Conservation (phyloP, 2,797 vertebrate genomes). For the Oreochromis grahami region DNA sequence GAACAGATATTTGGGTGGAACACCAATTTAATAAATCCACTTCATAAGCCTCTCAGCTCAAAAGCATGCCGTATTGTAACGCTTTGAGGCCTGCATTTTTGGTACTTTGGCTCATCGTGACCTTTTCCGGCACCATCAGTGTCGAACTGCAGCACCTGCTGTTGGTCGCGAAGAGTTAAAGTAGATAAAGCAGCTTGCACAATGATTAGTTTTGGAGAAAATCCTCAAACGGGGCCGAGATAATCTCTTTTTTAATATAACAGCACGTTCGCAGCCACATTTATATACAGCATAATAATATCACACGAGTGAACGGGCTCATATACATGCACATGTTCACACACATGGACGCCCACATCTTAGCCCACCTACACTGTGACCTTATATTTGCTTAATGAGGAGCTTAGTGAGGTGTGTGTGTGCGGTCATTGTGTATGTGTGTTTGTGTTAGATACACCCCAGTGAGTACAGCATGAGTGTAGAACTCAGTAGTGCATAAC, state of each 20-base stretch:
- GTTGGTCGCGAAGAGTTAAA: slow-evolving; percentile 19
- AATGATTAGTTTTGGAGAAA: slow-evolving; percentile 64
- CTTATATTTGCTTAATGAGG: slow-evolving; percentile 65
- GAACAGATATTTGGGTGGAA: background rate
- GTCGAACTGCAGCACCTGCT: slow-evolving; percentile 4
- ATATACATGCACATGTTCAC: background rate
- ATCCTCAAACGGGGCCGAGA: slow-evolving; percentile 48
- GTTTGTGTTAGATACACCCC: slow-evolving; percentile 25
- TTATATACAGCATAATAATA: slow-evolving; percentile 14
- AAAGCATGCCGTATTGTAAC: background rate
- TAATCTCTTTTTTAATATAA: slow-evolving; percentile 69
- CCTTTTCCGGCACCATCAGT: background rate
- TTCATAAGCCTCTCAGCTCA: background rate
- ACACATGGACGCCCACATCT: slow-evolving; percentile 4
- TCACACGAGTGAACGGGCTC: background rate
- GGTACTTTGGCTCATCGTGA: background rate
- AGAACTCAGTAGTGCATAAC: slow-evolving; percentile 26
- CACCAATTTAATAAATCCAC: background rate
- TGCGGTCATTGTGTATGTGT: background rate
- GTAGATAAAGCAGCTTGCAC: slow-evolving; percentile 42
- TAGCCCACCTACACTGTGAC: slow-evolving; percentile 51
- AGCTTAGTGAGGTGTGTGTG: slow-evolving; percentile 31
- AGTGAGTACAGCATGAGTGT: slow-evolving; percentile 14
- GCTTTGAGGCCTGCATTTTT: background rate
- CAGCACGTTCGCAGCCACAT: slow-evolving; percentile 21